A percentile compares a stretch with the other conserved stretches of the same genome.
Conservation (phyloP, 1,140 invertebrate genomes). For the Orussus abietinus region DNA sequence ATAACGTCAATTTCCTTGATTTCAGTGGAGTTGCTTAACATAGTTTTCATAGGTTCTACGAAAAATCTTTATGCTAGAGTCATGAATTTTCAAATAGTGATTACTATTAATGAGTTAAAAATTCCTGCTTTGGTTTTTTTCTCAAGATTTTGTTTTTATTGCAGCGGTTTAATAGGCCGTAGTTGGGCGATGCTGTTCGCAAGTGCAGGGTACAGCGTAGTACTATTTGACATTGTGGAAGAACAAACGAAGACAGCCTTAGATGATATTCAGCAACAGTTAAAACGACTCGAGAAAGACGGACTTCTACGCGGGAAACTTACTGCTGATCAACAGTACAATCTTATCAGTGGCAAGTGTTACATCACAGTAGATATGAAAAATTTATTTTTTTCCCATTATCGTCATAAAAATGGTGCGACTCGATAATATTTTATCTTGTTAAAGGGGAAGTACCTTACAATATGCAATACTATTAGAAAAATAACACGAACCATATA, state of each 20-base stretch:
- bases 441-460: no score
- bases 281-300: conserved; percentile 66
- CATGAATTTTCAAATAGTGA: no score
- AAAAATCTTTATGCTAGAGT: no score
- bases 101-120: no score
- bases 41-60: no score
- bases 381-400: no score
- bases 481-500: no score
- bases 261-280: conserved; percentile 68
- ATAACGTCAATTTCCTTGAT: no score
- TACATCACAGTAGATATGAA: no score
- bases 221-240: conserved; percentile 76
- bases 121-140: no score
- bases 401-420: conserved; percentile 5
- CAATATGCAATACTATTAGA: no score
- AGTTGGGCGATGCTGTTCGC: conserved; percentile 97
- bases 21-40: no score
- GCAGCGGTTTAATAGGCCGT: conserved; percentile 86
- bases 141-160: conserved; percentile 38
- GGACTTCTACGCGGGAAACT: conserved; percentile 72
- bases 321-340: conserved; percentile 69
- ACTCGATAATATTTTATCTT: not conserved
- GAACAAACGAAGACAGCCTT: conserved; percentile 73
- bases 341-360: conserved; percentile 74
- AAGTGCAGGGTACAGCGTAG: conserved; percentile 83